Conservation (phyloP, 1,140 invertebrate species). For the Mamestra configurata region DNA sequence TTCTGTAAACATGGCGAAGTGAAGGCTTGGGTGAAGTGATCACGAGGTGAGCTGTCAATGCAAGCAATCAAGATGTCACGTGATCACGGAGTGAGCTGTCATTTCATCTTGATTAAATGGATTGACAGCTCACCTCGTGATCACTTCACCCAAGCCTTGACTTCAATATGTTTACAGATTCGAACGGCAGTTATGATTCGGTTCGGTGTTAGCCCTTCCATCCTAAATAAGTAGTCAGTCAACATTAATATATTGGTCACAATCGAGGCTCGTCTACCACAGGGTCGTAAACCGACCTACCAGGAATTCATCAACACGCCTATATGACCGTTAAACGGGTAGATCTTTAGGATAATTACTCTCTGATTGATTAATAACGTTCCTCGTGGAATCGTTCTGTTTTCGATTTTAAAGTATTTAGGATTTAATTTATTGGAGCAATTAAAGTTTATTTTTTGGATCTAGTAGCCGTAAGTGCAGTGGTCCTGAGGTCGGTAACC, state of each 20-base stretch:
- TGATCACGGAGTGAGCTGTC: too few species aligned
- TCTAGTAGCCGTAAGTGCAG: too few species aligned
- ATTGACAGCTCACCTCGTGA: too few species aligned
- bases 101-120: too few species aligned
- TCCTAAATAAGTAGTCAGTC: constrained; percentile 38
- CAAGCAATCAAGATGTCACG: too few species aligned
- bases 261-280: background rate
- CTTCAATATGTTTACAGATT: too few species aligned
- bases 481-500: too few species aligned
- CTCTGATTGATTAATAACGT: constrained; percentile 6
- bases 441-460: too few species aligned
- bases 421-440: constrained; percentile 8
- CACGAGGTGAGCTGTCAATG: too few species aligned
- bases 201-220: background rate
- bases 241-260: constrained; percentile 37
- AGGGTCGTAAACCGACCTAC: constrained; percentile 7
- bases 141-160: too few species aligned
- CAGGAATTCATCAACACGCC: constrained; percentile 29
- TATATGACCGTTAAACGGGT: constrained; percentile 3
- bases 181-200: background rate
- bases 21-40: too few species aligned
- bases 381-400: background rate
- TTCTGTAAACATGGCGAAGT: too few species aligned
- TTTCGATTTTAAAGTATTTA: background rate
- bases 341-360: constrained; percentile 1